A percentile compares a stretch with the other conserved stretches of the same genome.
These are phyloP conservation scores for Epinephelus coioides DNA, from an alignment of 2,797 vertebrate genomes.

Conservation along the genomic window DNA sequence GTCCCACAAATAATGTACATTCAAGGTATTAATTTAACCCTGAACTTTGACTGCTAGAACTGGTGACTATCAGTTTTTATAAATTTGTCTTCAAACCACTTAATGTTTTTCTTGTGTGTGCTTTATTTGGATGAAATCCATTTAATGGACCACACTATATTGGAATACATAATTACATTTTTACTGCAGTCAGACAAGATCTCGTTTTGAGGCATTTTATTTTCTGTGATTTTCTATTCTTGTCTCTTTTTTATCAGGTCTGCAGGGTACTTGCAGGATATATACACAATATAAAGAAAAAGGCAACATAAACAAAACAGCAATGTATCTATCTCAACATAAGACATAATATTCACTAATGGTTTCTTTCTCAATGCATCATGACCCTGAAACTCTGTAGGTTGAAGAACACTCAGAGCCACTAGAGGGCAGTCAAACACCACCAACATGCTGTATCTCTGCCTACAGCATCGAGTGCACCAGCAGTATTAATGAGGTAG, in stretches of 20 bases:
- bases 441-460: too few relatives aligned
- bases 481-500: too few relatives aligned
- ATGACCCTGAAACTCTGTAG: background rate
- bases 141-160: background rate
- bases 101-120: too few relatives aligned
- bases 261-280: background rate
- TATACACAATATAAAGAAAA: background rate
- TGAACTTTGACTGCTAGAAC: background rate
- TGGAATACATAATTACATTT: background rate
- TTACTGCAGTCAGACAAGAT: background rate
- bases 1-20: too few relatives aligned
- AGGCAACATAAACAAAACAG: background rate
- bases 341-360: too few relatives aligned
- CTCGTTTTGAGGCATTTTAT: background rate
- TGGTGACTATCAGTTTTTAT: background rate
- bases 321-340: too few relatives aligned
- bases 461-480: too few relatives aligned
- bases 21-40: background rate
- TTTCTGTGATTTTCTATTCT: background rate
- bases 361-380: too few relatives aligned
- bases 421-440: constrained; percentile 16
- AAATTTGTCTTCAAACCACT: background rate
- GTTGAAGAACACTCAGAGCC: background rate
- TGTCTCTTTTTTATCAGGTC: background rate
- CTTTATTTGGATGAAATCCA: background rate